A percentile compares a stretch with the other conserved stretches of the same genome.
Conservation (phyloP, 2,113 vertebrate species). For the Bubo bubo region DNA sequence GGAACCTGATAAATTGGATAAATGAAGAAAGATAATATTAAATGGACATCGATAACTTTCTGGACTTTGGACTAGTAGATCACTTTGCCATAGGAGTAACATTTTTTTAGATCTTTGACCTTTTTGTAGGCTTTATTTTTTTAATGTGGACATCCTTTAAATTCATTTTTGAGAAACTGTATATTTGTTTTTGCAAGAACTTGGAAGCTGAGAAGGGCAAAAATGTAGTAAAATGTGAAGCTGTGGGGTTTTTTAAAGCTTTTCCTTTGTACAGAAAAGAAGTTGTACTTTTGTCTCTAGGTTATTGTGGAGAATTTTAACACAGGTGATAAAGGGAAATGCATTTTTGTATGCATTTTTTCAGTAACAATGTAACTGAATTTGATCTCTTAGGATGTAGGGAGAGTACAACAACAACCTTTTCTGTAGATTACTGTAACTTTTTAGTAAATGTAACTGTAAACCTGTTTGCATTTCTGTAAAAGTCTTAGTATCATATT, state of each 20-base stretch:
- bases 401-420: conserved; percentile 51
- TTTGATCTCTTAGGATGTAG: conserved; percentile 27
- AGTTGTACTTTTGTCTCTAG: conserved; percentile 63
- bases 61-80: conserved; percentile 77
- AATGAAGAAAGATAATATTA: conserved; percentile 66
- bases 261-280: conserved; percentile 75
- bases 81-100: conserved; percentile 79
- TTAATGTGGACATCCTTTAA: conserved; percentile 83
- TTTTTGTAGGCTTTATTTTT: conserved; percentile 88
- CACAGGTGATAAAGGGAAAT: conserved; percentile 45
- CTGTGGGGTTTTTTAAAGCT: conserved; percentile 71
- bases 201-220: conserved; percentile 77
- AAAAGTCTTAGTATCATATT: conserved; percentile 64
- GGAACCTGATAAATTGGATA: conserved; percentile 71
- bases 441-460: conserved; percentile 71
- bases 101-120: conserved; percentile 81
- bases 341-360: conserved; percentile 60
- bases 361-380: conserved; percentile 24
- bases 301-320: conserved; percentile 16
- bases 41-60: conserved; percentile 71
- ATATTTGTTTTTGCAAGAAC: conserved; percentile 77
- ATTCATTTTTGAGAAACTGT: conserved; percentile 80
- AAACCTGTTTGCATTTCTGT: conserved; percentile 68
- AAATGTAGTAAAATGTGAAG: conserved; percentile 81
- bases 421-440: conserved; percentile 75